Conservation (phyloP, 2,888 invertebrate genomes). For the Cephus rjabovi region DNA sequence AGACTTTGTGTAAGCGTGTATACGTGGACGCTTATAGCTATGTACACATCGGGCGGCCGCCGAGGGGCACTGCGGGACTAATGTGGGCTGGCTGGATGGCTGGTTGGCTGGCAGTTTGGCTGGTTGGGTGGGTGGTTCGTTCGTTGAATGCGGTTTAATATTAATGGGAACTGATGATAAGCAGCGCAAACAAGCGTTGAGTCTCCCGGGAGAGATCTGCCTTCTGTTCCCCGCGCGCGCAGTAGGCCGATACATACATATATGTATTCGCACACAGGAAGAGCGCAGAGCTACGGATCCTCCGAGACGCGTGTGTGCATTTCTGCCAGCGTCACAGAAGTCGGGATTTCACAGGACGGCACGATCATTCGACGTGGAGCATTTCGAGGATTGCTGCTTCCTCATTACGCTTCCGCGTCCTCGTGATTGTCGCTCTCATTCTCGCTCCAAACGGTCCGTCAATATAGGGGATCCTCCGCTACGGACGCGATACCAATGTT, state of each 20-base stretch:
- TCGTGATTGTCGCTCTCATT: no score
- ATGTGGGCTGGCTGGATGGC: constrained; percentile 41
- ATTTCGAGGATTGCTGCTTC: no score
- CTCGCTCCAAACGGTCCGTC: no score
- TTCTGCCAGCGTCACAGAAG: not conserved
- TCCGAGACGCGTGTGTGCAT: constrained; percentile 15
- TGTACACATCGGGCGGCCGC: constrained; percentile 38
- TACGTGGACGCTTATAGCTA: constrained; percentile 26
- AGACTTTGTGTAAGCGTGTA: constrained; percentile 13
- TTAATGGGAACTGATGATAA: constrained; percentile 67
- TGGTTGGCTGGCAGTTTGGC: constrained; percentile 17
- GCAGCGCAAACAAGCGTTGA: constrained; percentile 67
- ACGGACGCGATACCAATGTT: constrained; percentile 45
- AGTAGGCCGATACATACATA: constrained; percentile 51
- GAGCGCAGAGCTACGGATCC: constrained; percentile 5
- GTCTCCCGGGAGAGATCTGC: constrained; percentile 66
- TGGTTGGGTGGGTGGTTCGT: constrained; percentile 52
- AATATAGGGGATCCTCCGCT: no score
- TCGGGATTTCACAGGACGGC: no score
- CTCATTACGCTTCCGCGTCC: no score
- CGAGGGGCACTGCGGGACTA: constrained; percentile 25
- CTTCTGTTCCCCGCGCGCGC: constrained; percentile 63
- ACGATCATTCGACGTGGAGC: no score
- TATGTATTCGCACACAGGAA: not conserved
- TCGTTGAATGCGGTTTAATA: constrained; percentile 67